Evolutionary conservation across 1,140 invertebrate species (phyloP), one percentile per base, ranked within the genome.

Genomic region (Caenorhabditis inopinata): DNA sequence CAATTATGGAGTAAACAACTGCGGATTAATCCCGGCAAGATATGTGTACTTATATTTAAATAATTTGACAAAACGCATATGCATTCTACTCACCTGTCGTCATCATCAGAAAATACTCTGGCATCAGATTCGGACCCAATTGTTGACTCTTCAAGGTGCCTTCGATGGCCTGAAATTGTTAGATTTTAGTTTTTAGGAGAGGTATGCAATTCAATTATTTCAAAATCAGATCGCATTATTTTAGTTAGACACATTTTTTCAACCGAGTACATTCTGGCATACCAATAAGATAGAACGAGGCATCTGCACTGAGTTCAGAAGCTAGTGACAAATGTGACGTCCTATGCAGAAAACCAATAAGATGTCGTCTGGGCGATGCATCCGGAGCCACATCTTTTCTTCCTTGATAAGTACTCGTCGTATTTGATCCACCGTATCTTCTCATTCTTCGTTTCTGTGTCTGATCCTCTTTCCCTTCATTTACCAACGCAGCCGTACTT

Each of bases 21-120:
- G n/a, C n/a, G n/a, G n/a, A n/a, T n/a, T n/a, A n/a, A n/a, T n/a
- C n/a, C n/a, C n/a, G n/a, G n/a, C n/a, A n/a, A n/a, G n/a, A n/a
- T n/a, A n/a, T n/a, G n/a, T n/a, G n/a, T n/a, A n/a, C n/a, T n/a
- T 42, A 42, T 42, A 14, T 42, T 42, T 42, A 42, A 7, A 42
- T 7, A 42, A 42, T 75, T 51, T 11, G 16, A 38, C 74, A 73
- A 23, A 38, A 45, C 2, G 14, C n/a, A n/a, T n/a, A n/a, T n/a
- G n/a, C n/a, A n/a, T n/a, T n/a, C n/a, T n/a, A 32, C 53, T 62
- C 14, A 81, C 80, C 80, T 77, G 42, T 83, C 82, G 49, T 88
- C 87, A 53, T 87, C 86, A 74, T 87, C 86, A 5, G 85, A 87
- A 58, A 85, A 87, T 1, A 88, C 74, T 25, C 85, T 84, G 16